Evolutionary conservation across 2,888 invertebrate species (phyloP).

Genomic region (Athalia rosae): DNA sequence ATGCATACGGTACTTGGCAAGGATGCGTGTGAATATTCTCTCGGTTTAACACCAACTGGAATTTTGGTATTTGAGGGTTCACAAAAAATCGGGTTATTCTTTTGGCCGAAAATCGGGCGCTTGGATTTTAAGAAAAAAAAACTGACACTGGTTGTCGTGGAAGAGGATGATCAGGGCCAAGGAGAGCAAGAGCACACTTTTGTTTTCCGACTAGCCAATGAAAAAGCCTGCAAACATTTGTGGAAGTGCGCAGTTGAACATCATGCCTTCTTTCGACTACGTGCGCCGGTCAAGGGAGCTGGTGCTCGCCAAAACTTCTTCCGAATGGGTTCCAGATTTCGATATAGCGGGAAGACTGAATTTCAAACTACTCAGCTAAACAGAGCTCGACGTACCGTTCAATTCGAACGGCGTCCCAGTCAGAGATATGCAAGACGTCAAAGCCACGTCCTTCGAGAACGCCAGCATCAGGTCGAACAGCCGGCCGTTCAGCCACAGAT

Average conservation of each 20-base stretch:
- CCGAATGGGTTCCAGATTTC: constrained; percentile 98
- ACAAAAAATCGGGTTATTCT: constrained; percentile 98
- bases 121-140: constrained; percentile 99
- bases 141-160: constrained; percentile 96
- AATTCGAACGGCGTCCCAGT: constrained; percentile 97
- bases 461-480: constrained; percentile 79
- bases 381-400: constrained; percentile 92
- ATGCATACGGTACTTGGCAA: constrained; percentile 98
- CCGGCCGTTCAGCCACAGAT: constrained; percentile 62
- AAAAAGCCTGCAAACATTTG: constrained; percentile 98
- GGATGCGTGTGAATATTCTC: constrained; percentile 96
- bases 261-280: constrained; percentile 98
- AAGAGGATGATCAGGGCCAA: constrained; percentile 97
- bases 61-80: constrained; percentile 97
- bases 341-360: constrained; percentile 97
- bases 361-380: constrained; percentile 96
- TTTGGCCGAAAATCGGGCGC: constrained; percentile 99
- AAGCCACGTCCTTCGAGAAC: constrained; percentile 89
- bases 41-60: constrained; percentile 98
- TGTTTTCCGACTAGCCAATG: constrained; percentile 95
- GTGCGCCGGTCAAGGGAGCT: constrained; percentile 91
- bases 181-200: constrained; percentile 98
- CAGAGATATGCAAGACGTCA: constrained; percentile 96
- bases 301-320: constrained; percentile 96
- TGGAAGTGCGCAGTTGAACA: constrained; percentile 99